Evolutionary conservation across 1,140 invertebrate species (phyloP), one percentile per base, ranked within the genome.

Genomic region (Diprion similis): DNA sequence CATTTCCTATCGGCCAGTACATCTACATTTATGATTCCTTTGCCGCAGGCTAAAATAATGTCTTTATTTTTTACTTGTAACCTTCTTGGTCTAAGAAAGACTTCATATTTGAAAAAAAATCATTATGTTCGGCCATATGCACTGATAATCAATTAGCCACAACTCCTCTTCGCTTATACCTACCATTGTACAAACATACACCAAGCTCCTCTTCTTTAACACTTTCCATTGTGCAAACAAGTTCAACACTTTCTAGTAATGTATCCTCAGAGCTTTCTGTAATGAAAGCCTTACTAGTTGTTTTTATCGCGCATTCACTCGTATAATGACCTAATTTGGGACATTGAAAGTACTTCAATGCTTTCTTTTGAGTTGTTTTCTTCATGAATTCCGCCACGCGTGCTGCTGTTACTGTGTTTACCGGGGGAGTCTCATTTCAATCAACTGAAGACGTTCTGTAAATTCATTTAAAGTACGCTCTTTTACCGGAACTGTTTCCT

Each of bases 401-500:
- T 8, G 70, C 73, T 9, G 7, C 37, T 47, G 45, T 24, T 18
- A 66, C 66, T 59, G 19, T 66, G 67, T 47, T 17, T 59, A 48
- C 18, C 24, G 67, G 48, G 48, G 51, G 59, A 70, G 68, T 67
- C 69, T 71, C 74, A 71, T 66, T 72, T 69, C 59, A 59, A 72
- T 51, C 48, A 51, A 15, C 48, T 73, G 71, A 19, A 73, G 68
- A 51, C 70, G 18, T 71, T 71, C 73, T 67, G 37, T 69, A 37
- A 73, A 71, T 68, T 59, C 64, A 73, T 77, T 77, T 10, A 71
- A 45, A 6, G 75, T 77, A 48, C 74, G 47, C 17, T 78, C 73
- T 46, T 73, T 64, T 37, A 76, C 69, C 45, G 75, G 71, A n/a
- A 78, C 67, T 6, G 76, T 71, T 71, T 82, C 79, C 78, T 78